Evolutionary conservation across 1,140 invertebrate genomes (phyloP).

Genomic region (Hirudo medicinalis): DNA sequence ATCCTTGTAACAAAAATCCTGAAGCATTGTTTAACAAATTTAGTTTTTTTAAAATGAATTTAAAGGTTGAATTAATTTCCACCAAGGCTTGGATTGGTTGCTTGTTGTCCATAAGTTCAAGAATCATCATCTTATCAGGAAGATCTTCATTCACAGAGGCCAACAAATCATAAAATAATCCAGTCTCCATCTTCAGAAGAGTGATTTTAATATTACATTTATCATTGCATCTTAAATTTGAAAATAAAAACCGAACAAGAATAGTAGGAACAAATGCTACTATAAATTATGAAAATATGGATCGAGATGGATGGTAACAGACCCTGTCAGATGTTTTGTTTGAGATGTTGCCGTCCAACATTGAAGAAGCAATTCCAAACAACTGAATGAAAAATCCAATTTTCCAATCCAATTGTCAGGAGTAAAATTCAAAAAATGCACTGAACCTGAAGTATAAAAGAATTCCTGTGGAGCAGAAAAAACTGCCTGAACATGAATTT

Average conservation of each 20-base stretch:
- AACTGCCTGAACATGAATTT: slow-evolving; percentile 97
- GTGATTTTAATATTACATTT: no score
- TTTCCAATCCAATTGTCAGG: no score
- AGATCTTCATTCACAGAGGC: neutral
- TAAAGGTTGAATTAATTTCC: neutral
- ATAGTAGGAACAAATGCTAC: no score
- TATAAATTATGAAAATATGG: no score
- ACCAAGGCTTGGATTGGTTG: slow-evolving; percentile 7
- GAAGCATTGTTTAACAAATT: neutral
- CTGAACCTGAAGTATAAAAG: slow-evolving; percentile 65
- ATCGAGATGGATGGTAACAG: no score
- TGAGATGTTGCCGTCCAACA: no score
- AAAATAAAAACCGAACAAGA: no score
- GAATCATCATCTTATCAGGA: neutral
- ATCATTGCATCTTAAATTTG: no score
- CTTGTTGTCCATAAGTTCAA: slow-evolving; percentile 8
- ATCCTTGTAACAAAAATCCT: slow-evolving; percentile 43
- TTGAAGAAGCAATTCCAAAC: no score
- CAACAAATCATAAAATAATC: neutral
- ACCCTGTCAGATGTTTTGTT: no score
- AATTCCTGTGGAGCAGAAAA: slow-evolving; percentile 92
- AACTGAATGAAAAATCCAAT: no score
- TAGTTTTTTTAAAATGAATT: neutral
- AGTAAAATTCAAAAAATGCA: neutral
- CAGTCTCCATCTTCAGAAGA: no score